Conservation (phyloP, 2,113 vertebrate genomes). For the Ctenomys sociabilis region DNA sequence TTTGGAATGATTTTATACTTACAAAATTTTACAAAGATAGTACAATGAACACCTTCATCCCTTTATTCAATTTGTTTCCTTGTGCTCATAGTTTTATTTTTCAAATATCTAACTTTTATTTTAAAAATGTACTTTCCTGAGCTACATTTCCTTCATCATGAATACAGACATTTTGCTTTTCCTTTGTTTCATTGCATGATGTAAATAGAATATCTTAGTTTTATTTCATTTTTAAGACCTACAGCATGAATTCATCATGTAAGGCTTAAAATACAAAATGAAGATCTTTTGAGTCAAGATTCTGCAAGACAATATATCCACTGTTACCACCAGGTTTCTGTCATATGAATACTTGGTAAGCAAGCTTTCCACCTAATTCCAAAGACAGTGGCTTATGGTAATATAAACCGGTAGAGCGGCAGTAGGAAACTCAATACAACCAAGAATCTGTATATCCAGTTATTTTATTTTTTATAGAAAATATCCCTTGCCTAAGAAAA, state of each 20-base stretch:
- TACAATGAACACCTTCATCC: neutral
- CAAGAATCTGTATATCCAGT: neutral
- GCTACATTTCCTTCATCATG: neutral
- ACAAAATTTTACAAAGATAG: neutral
- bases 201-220: neutral
- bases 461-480: slow-evolving; percentile 6
- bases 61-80: neutral
- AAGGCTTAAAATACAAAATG: too few species aligned
- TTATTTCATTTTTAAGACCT: too few species aligned
- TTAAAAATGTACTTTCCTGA: neutral
- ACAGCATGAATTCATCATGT: too few species aligned
- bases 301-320: neutral
- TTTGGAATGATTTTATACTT: slow-evolving; percentile 19
- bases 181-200: neutral
- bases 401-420: neutral
- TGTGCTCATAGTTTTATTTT: neutral
- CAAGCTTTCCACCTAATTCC: neutral
- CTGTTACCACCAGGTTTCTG: neutral
- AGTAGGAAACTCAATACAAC: neutral
- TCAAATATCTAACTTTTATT: neutral
- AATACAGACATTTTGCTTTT: neutral
- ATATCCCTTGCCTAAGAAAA: neutral
- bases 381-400: neutral
- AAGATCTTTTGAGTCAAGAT: neutral
- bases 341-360: neutral